Base-by-base conservation (phyloP, 2,797 vertebrate genomes). In the Acridotheres tristis region DNA sequence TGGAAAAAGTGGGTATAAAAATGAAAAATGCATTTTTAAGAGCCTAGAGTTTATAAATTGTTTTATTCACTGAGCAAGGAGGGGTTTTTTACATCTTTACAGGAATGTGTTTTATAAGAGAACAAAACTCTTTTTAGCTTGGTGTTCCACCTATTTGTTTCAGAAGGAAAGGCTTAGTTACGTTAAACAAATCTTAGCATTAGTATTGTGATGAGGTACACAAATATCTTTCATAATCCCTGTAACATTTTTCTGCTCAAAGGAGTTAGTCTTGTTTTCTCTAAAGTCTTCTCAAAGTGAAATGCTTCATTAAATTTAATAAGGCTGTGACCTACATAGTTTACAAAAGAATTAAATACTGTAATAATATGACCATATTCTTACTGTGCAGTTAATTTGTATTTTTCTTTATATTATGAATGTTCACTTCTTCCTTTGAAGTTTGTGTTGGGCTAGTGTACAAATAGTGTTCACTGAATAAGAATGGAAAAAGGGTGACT, bases 271-370 rank as follows among this genome's bases (percentile, higher is more conserved):
- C 42, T 94, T 79, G 40, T 94, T 91, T 94, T 93, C 87, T 77
- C 15, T 50, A 81, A 95, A 90, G 84, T 96, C 78, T 96, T 86
- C 73, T 91, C 83, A 82, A 92, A 95, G 66, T 89, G 51, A 92
- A 95, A 94, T 95, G 43, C 75, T 88, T 96, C 94, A 93, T 92
- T 94, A 95, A 96, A 96, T 89, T 93, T 94, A 94, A 96, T 95
- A 93, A 85, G 87, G 54, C 75, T 87, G 59, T 95, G 90, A 94
- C 93, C 92, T 96, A 96, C 73, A 96, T 94, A 92, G 72, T 95
- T 94, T 96, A 86, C 58, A 47, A 90, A 77, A 89, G 79, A 79
- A 96, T 93, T 96, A 90, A 93, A 73, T 90, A 71, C 47, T 76
- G 34, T 89, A 92, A 93, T 92, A 93, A 79, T 76, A 51, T 53